Evolutionary conservation across 92 coral and sea anemone species (phyloP).

Genomic region (Paragorgia papillata): DNA sequence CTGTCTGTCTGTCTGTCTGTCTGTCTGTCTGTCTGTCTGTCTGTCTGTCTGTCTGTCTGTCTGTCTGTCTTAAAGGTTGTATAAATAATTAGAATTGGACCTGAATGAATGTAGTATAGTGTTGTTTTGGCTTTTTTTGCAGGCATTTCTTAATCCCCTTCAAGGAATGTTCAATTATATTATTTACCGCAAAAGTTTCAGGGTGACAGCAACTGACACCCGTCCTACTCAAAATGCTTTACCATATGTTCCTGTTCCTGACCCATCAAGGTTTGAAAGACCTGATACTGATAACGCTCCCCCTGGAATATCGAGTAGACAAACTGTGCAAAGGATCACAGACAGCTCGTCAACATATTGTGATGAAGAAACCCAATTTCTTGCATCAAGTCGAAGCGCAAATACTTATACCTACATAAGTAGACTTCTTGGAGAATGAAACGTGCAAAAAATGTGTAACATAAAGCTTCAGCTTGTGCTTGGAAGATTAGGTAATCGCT

Average conservation of each 20-base stretch:
- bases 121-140: slow-evolving; percentile 23
- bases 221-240: background rate
- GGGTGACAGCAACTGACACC: slow-evolving; percentile 34
- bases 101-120: too few species aligned
- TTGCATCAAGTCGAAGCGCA: slow-evolving; percentile 27
- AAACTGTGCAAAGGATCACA: slow-evolving; percentile 1
- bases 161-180: slow-evolving; percentile 92
- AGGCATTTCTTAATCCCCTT: slow-evolving; percentile 79
- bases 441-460: background rate
- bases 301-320: background rate
- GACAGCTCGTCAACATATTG: slow-evolving; percentile 16
- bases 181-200: slow-evolving; percentile 79
- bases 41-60: too few species aligned
- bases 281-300: background rate
- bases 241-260: background rate
- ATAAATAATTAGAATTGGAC: too few species aligned
- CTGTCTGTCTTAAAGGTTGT: too few species aligned
- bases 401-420: slow-evolving; percentile 50
- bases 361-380: slow-evolving; percentile 7
- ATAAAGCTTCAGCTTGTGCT: too few species aligned
- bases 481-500: too few species aligned
- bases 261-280: background rate
- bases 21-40: too few species aligned
- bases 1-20: too few species aligned
- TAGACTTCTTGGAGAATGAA: slow-evolving; percentile 70